Percentiles rank a stretch among this genome's conserved stretches.
Conservation (phyloP, 1,140 invertebrate species). For the Drosophila burlai region DNA sequence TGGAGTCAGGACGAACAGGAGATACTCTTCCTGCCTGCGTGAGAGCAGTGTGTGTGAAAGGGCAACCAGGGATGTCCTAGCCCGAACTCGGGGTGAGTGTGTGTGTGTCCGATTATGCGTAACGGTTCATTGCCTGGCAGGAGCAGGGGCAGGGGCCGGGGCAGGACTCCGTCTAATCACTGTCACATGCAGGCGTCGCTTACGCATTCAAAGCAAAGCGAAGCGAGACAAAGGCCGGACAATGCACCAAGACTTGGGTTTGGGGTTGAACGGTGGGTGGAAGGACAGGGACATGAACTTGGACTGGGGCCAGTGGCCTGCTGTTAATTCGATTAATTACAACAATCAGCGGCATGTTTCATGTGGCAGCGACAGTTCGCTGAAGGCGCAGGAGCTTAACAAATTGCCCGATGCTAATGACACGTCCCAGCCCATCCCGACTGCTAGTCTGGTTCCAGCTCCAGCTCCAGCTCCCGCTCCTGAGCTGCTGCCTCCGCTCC, state of each 20-base stretch:
- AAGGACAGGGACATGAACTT: not conserved
- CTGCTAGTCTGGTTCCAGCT: not conserved
- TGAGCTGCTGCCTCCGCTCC: not conserved
- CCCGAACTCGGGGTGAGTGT: not conserved
- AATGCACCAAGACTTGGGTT: conserved; percentile 17
- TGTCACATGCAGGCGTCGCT: conserved; percentile 81
- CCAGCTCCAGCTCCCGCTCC: not conserved
- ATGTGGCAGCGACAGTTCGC: conserved; percentile 62
- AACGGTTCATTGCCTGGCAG: conserved; percentile 70
- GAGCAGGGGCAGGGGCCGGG: not conserved
- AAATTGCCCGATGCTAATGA: conserved; percentile 80
- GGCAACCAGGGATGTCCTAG: conserved; percentile 10
- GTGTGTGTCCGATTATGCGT: conserved; percentile 57
- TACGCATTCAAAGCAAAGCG: conserved; percentile 71
- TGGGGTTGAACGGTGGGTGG: not conserved
- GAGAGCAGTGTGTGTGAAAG: not conserved
- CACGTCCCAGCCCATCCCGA: conserved; percentile 13
- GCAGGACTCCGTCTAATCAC: conserved; percentile 79
- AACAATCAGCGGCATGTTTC: conserved; percentile 84
- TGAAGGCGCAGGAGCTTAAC: conserved; percentile 55
- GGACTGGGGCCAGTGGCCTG: conserved; percentile 48
- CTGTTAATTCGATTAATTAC: conserved; percentile 85
- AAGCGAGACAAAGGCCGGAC: conserved; percentile 65
- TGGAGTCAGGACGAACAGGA: not conserved
- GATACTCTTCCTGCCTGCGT: not conserved